phyloP scores from a whole-genome alignment of 2,113 vertebrate genomes.

The Euleptes europaea region DNA sequence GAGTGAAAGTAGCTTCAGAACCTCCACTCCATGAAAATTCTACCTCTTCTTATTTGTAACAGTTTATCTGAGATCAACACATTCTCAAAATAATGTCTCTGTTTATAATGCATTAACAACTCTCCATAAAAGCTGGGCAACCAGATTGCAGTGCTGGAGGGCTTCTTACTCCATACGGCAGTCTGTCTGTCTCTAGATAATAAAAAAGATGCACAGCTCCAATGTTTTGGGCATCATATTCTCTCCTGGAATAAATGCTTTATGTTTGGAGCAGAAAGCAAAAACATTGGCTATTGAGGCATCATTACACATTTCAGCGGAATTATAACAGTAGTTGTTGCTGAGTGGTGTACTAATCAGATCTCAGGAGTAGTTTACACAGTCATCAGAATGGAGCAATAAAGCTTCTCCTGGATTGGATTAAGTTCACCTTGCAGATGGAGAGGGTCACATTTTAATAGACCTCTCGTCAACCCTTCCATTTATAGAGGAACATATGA shows the following conservation, averaged over 20 bases:
- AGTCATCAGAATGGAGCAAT: neutral
- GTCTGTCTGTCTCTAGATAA: constrained; percentile 20
- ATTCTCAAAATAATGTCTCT: neutral
- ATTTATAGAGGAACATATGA: neutral
- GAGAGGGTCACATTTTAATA: neutral
- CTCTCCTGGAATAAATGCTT: neutral
- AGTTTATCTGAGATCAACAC: constrained; percentile 10
- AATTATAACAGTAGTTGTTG: neutral
- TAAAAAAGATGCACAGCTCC: constrained; percentile 16
- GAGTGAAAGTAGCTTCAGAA: fast-evolving
- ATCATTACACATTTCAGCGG: neutral
- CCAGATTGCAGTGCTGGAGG: constrained; percentile 18
- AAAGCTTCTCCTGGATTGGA: neutral
- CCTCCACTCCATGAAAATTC: neutral
- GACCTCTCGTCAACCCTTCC: neutral
- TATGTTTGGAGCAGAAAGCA: constrained; percentile 12
- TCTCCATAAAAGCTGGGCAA: constrained; percentile 17
- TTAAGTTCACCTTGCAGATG: neutral
- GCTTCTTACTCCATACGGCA: neutral
- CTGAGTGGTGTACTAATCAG: neutral
- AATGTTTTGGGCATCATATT: neutral
- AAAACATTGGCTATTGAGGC: neutral
- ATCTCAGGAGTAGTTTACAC: neutral
- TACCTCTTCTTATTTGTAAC: neutral
- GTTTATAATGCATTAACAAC: constrained; percentile 16